Base-by-base conservation (phyloP, 2,888 invertebrate genomes). In the Drosophila testacea region DNA sequence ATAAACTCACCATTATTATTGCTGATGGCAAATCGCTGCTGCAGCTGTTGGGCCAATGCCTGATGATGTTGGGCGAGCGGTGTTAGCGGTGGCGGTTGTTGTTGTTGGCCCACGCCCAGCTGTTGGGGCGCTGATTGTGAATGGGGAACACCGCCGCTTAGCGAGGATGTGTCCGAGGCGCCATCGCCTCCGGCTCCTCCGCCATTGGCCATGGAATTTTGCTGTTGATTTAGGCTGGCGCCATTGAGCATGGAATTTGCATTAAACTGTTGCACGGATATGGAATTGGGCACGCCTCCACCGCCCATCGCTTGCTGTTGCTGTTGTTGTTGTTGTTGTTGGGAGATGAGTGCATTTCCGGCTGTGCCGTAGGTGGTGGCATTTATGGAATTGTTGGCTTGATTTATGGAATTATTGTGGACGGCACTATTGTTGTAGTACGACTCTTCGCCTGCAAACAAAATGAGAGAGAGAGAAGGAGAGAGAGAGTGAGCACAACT, bases 1-100 rank as follows among this genome's bases (percentile, higher is more conserved):
- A 10, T 28, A 7, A 30, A 91, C 92, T 92, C 74, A 93, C 92
- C 93, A 82, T 92, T 92, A 91, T 92, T 93, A 88, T 90, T 92
- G 91, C 91, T 92, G 89, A 91, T 91, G 88, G 91, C 92, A 82
- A 94, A 94, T 84, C 94, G 94, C 90, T 94, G 94, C 88, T 94
- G 94, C 87, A 94, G 93, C 80, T 93, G 94, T 93, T 94, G 93
- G 89, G 94, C 94, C 88, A 94, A 93, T 77, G 94, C 94, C 67
- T 94, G 94, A 92, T 95, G 95, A 83, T 94, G 94, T 89, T 95
- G 94, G 69, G 94, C 92, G 73, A 94, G 93, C 47, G 93, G 92
- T 57, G 92, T 92, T 69, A 91, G 74, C 42, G 91, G 89, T 59
- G 89, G 90, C 54, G 6, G 77, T 28, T 74, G 57, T 10, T 59